A percentile compares a stretch with the other conserved stretches of the same genome.
Conservation (phyloP, 2,888 invertebrate genomes). For the Chrysolina americana region DNA sequence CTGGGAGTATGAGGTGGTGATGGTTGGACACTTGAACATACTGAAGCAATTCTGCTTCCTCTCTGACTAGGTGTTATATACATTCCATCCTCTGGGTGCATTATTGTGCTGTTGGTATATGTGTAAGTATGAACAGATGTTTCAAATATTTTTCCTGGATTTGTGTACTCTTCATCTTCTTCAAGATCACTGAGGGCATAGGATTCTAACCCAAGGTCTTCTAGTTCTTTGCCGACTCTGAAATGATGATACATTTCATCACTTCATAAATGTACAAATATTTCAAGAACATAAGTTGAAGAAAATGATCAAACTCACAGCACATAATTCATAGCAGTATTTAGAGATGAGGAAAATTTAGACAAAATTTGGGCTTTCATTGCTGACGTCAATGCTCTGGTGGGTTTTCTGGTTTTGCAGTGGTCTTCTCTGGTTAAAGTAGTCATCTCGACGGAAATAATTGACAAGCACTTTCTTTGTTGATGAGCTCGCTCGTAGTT, state of each 20-base stretch:
- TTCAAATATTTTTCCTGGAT: slow-evolving; percentile 83
- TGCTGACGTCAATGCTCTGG: no score
- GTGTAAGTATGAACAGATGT: slow-evolving; percentile 87
- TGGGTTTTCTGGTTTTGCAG: no score
- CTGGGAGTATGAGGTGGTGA: slow-evolving; percentile 71
- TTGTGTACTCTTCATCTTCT: slow-evolving; percentile 80
- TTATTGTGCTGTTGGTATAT: slow-evolving; percentile 89
- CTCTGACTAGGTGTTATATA: slow-evolving; percentile 76
- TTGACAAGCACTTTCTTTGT: no score
- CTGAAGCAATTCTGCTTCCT: slow-evolving; percentile 79
- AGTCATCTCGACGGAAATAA: no score
- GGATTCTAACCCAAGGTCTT: slow-evolving; percentile 82
- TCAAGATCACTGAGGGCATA: slow-evolving; percentile 79
- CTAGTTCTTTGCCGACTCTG: slow-evolving; percentile 82
- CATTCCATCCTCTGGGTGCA: slow-evolving; percentile 90
- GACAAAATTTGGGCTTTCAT: no score
- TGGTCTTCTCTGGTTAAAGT: no score
- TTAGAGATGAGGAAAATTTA: no score
- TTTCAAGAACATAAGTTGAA: no score
- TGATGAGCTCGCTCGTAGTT: no score
- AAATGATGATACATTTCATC: slow-evolving; percentile 4
- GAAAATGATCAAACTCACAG: no score
- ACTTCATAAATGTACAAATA: no score
- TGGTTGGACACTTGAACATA: slow-evolving; percentile 72
- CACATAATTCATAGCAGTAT: no score